Evolutionary conservation across 2,797 vertebrate species (phyloP).

Genomic region (Acanthornis magna): DNA sequence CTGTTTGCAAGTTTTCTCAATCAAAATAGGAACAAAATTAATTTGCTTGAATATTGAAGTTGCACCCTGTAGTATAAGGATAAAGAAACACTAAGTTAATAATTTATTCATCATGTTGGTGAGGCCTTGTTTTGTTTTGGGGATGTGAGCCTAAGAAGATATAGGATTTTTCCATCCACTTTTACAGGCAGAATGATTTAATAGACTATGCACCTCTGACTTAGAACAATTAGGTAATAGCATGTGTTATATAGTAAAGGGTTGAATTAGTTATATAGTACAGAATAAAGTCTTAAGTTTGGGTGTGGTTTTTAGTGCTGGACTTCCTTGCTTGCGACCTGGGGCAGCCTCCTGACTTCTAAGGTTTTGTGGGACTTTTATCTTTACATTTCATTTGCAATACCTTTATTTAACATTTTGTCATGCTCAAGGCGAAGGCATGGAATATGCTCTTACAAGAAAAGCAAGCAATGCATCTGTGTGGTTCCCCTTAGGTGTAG

Average conservation of each 20-base stretch:
- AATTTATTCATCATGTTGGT: not conserved
- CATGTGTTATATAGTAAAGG: not conserved
- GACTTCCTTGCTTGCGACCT: not conserved
- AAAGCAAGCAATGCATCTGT: not conserved
- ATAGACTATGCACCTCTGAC: not conserved
- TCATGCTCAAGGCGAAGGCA: rapidly evolving
- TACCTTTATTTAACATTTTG: not conserved
- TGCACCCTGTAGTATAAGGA: not conserved
- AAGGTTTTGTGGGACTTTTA: not conserved
- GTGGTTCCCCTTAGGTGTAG: constrained; percentile 76
- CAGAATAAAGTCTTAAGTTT: not conserved
- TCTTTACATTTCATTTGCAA: not conserved
- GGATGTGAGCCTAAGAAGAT: not conserved
- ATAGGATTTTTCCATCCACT: not conserved
- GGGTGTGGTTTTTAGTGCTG: not conserved
- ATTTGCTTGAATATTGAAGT: not conserved
- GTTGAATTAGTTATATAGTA: not conserved
- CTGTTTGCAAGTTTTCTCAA: not conserved
- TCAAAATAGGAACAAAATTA: not conserved
- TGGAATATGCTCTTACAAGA: not conserved
- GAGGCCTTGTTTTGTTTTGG: not conserved
- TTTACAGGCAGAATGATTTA: not conserved
- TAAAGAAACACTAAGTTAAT: not conserved
- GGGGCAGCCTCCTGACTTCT: not conserved
- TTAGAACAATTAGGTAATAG: not conserved